Conservation (phyloP, 2,888 invertebrate species). For the Venusia cambrica region DNA sequence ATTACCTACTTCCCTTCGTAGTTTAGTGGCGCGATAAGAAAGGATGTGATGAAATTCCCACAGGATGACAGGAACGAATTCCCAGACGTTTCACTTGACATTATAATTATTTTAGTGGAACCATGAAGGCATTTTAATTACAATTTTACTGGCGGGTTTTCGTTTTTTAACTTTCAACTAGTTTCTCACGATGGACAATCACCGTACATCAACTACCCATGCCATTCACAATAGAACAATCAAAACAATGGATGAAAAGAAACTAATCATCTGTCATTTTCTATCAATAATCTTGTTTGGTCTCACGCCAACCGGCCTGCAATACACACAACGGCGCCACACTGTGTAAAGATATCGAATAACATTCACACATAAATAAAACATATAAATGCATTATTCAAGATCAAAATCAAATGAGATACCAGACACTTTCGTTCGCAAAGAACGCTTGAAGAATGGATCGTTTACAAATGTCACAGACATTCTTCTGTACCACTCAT, state of each 20-base stretch:
- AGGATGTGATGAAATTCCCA: too few species aligned
- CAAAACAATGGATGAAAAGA: slow-evolving; percentile 7
- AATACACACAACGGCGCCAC: slow-evolving; percentile 2
- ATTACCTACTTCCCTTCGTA: too few species aligned
- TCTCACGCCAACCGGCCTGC: background rate
- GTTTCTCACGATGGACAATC: slow-evolving; percentile 7
- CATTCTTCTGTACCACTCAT: slow-evolving; percentile 36
- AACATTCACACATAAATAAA: slow-evolving; percentile 42
- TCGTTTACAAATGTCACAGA: slow-evolving; percentile 44
- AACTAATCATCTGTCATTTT: slow-evolving; percentile 4
- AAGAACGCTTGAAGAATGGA: slow-evolving; percentile 34
- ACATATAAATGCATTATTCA: slow-evolving; percentile 46
- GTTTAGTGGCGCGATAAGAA: too few species aligned
- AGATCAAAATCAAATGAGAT: slow-evolving; percentile 45
- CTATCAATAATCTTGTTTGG: background rate
- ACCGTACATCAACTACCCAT: too few species aligned
- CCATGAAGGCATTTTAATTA: too few species aligned
- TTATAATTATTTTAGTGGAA: too few species aligned
- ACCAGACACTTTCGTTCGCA: slow-evolving; percentile 39
- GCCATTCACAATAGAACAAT: slow-evolving; percentile 5
- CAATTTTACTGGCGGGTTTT: too few species aligned
- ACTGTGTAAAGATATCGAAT: too few species aligned
- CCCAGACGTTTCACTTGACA: too few species aligned
- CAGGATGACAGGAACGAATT: too few species aligned
- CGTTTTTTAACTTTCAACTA: too few species aligned